Base-by-base conservation (phyloP, 2,888 invertebrate species). In the Incurvaria masculella region DNA sequence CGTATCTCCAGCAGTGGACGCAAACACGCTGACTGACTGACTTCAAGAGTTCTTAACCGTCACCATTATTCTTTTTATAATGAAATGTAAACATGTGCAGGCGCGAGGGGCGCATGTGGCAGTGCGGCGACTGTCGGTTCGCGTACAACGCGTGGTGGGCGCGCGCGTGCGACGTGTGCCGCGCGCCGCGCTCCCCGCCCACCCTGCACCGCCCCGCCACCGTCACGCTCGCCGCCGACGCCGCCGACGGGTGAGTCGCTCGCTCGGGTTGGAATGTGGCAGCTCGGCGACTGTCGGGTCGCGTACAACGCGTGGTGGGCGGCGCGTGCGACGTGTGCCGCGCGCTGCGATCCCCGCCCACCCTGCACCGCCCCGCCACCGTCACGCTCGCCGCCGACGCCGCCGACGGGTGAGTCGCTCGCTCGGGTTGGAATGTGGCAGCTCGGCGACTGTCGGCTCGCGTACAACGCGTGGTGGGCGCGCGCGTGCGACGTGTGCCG, bases 71-170 rank as follows among this genome's bases (percentile, higher is more conserved):
- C n/a, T n/a, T n/a, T n/a, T n/a, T n/a, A n/a, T n/a, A n/a, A n/a
- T n/a, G n/a, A n/a, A n/a, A n/a, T n/a, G n/a, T n/a, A n/a, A n/a
- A n/a, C n/a, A n/a, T n/a, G 14, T 46, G 49, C 55, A 66, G 68
- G 40, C 63, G 66, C 18, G 69, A 71, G 49, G 66, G 63, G 11
- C 72, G 90, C 57, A 88, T 90, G 84, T 94, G 94, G 94, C 91
- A 90, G 54, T 94, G 94, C 72, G 81, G 83, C 50, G 88, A 89
- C 68, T 95, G 94, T 70, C 91, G 92, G 65, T 94, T 89, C 72
- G 88, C 91, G 52, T 92, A 91, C 69, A 91, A 91, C 69, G 85
- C 85, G 42, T 73, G 86, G 52, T 85, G 84, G 81, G 83, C 87
- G 53, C 85, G 86, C 44, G 81, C 81, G 56, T 94, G 94, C 68